A percentile compares a stretch with the other conserved stretches of the same genome.
Evolutionary conservation across 2,797 vertebrate genomes (phyloP).

Genomic region (Gymnothorax javanicus): DNA sequence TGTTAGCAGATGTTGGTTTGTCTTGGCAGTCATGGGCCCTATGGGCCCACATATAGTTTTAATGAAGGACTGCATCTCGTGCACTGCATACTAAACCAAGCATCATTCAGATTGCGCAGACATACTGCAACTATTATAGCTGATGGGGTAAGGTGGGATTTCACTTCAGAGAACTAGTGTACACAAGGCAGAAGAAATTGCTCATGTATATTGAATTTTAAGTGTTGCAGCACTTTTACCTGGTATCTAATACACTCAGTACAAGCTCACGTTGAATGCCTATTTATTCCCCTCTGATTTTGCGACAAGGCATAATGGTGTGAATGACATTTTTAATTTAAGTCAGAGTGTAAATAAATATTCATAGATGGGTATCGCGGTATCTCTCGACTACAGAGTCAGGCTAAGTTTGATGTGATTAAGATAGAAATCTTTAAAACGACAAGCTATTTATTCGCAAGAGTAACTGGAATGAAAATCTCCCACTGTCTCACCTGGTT

Average conservation of each 20-base stretch:
- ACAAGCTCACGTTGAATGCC: not conserved
- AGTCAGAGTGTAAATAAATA: not conserved
- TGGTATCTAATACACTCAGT: not conserved
- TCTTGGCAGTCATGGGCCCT: not conserved
- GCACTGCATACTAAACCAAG: not conserved
- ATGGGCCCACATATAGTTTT: not conserved
- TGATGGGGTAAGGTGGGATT: not conserved
- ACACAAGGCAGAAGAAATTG: not conserved
- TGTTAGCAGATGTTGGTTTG: conserved; percentile 10
- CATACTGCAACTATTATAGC: not conserved
- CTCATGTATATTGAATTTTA: not conserved
- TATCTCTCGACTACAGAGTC: not conserved
- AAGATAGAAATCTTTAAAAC: conserved; percentile 8
- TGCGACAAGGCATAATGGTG: not conserved
- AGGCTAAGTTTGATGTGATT: not conserved
- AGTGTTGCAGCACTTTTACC: not conserved
- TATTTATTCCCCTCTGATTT: not conserved
- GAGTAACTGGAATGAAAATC: not conserved
- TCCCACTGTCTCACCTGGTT: not conserved
- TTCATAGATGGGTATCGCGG: not conserved
- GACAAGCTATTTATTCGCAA: not conserved
- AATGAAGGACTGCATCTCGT: not conserved
- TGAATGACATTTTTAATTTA: not conserved
- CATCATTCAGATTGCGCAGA: not conserved
- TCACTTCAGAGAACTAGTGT: not conserved